Base-by-base conservation (phyloP, 2,113 vertebrate genomes). In the Xenopus borealis region DNA sequence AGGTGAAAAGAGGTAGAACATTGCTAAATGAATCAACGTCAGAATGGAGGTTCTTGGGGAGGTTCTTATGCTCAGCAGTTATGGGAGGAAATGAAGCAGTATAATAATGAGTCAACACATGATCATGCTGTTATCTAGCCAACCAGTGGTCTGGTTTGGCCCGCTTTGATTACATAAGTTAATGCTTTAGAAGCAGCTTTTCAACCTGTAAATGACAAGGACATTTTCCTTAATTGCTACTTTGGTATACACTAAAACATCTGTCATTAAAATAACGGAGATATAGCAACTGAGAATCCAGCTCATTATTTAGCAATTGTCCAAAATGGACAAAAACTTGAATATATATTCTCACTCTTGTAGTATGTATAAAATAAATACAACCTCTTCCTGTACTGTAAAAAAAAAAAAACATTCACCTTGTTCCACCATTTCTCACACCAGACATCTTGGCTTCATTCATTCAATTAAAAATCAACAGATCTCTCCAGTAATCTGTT, bases 191-290 rank as follows among this genome's bases (percentile, higher is more conserved):
- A 58, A 58, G 17, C 18, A 19, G 55, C 17, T 19, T 58, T 27
- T 27, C 52, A 20, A 59, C 10, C 18, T 20, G 18, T 2, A 61
- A 61, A 61, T 61, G 19, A 3, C 9, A 61, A 61, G 27, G 19
- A 3, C 9, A 59, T 10, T 20, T 23, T 23, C 10, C 18, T 23
- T 16, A 20, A 0, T 1, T 14, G 40, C 55, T 64, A 77, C 74
- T 77, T 77, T 77, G 74, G 74, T 77, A 70, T 77, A 30, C 33
- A 70, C 13, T 46, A n/a, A 46, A 20, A 20, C 17, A 33, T 46
- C 3, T 4, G 1, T 12, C 58, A 69, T 59, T 18, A 10, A 58
- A 14, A 17, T 23, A 55, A 72, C 53, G 40, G 62, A 66, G 11
- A 72, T 57, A 20, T 57, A 18, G 55, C 55, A 17, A 58, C 17